Evolutionary conservation across 30 jellyfish, hydroid and myxozoan genomes (phyloP), one percentile per base, ranked within the genome.

Genomic region (Hydra vulgaris): DNA sequence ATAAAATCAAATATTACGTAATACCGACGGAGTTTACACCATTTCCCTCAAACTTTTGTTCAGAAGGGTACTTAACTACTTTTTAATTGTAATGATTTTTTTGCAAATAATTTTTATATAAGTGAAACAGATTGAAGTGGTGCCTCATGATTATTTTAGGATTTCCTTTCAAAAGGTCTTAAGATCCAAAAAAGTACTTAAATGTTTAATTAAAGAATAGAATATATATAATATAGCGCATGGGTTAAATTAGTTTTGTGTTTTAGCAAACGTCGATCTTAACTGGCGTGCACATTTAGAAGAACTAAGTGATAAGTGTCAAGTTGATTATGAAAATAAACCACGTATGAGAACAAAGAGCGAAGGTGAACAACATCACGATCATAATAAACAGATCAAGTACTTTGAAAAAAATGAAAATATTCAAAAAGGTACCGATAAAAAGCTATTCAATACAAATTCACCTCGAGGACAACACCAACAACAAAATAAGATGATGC

Each of bases 331-430:
- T 0, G 79, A 78, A 27, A 15, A 1, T 15, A 84, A 56, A 76
- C 96, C 74, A 61, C 92, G 79, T 19, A 27, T 76, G 77, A 78
- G 85, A 66, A 78, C 85, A 15, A 78, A 78, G 23, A 78, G 85
- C 80, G 85, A 78, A 78, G 85, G 85, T 4, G 85, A 78, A 23
- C 79, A 76, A 12, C 79, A 53, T 12, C 26, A 16, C 27, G 85
- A 78, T n/a, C 85, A 24, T 15, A 76, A 76, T n/a, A 40, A 12
- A 40, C 61, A 40, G 12, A 40, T 40, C 5, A 40, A 40, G 12
- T 40, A 3, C 12, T 40, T 40, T 12, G 61, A 40, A 40, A 40
- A 40, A 40, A 40, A 40, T 12, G 61, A 40, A 12, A 40, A 5
- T 3, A 12, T 12, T 40, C 61, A 40, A 40, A 40, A 40, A 40